Conservation (phyloP, 1,140 invertebrate species). For the Temnothorax curvispinosus region DNA sequence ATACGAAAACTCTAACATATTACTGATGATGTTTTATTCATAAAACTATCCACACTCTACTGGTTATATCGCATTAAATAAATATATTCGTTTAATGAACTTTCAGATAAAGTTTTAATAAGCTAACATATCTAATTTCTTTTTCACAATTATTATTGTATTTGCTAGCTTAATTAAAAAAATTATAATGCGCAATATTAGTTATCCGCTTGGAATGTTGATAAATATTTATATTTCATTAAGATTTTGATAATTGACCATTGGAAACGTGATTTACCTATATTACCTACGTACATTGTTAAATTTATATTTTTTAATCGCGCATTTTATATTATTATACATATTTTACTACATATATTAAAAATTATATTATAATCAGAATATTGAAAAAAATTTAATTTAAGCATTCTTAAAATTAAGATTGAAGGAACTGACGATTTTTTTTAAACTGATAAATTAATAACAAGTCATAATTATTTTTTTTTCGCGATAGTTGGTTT, state of each 20-base stretch:
- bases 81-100: constrained; percentile 40
- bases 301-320: neutral
- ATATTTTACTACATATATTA: neutral
- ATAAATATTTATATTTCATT: constrained; percentile 33
- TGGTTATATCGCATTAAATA: constrained; percentile 14
- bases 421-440: neutral
- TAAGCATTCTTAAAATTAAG: neutral
- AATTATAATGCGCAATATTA: constrained; percentile 11
- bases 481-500: neutral
- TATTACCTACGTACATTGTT: neutral
- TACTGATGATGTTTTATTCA: constrained; percentile 46
- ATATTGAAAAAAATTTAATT: neutral
- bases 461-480: neutral
- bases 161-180: constrained; percentile 27
- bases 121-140: neutral
- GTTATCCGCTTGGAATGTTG: neutral
- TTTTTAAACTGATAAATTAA: constrained; percentile 9
- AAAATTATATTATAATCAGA: neutral
- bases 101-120: constrained; percentile 41
- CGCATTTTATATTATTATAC: neutral
- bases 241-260: constrained; percentile 4
- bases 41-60: constrained; percentile 21
- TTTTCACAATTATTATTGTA: constrained; percentile 30
- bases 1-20: constrained; percentile 24
- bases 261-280: neutral